These are phyloP conservation scores for Diaperis boleti DNA, from an alignment of 2,888 invertebrate genomes.

Conservation along the genomic window DNA sequence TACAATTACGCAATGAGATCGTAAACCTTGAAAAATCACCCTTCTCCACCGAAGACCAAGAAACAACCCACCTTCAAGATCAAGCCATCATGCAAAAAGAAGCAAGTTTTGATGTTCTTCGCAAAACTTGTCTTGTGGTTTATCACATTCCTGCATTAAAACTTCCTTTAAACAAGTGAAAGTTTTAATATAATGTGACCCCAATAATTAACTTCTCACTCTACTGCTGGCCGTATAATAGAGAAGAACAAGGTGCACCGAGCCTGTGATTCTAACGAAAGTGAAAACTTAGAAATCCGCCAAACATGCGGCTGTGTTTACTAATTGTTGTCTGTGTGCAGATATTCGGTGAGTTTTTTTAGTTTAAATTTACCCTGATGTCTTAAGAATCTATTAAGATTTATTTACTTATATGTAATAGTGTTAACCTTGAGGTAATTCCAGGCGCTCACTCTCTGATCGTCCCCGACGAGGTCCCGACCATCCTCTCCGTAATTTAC, in stretches of 20 bases:
- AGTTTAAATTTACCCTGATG: not conserved
- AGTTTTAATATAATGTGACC: constrained; percentile 31
- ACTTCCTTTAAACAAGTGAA: constrained; percentile 30
- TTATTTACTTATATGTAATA: not conserved
- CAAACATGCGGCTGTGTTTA: constrained; percentile 14
- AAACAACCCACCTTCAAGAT: constrained; percentile 18
- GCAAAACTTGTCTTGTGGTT: not conserved
- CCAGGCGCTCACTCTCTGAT: constrained; percentile 73
- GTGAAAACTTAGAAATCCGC: constrained; percentile 2
- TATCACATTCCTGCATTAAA: not conserved
- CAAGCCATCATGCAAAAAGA: constrained; percentile 13
- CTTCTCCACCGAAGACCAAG: constrained; percentile 21
- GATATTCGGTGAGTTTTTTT: constrained; percentile 27
- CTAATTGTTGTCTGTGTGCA: not conserved
- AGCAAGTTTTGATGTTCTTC: constrained; percentile 15
- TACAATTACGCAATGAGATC: not conserved
- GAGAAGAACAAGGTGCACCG: not conserved
- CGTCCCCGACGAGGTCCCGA: constrained; percentile 85
- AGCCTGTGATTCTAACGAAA: constrained; percentile 10
- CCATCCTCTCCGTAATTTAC: constrained; percentile 82
- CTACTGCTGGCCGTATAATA: constrained; percentile 19
- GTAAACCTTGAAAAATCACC: constrained; percentile 25
- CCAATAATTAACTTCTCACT: constrained; percentile 25
- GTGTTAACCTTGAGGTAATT: constrained; percentile 53
- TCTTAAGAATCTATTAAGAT: not conserved